These are phyloP conservation scores for Alentia gelatinosa DNA, from an alignment of 2,888 invertebrate species.

Conservation along the genomic window DNA sequence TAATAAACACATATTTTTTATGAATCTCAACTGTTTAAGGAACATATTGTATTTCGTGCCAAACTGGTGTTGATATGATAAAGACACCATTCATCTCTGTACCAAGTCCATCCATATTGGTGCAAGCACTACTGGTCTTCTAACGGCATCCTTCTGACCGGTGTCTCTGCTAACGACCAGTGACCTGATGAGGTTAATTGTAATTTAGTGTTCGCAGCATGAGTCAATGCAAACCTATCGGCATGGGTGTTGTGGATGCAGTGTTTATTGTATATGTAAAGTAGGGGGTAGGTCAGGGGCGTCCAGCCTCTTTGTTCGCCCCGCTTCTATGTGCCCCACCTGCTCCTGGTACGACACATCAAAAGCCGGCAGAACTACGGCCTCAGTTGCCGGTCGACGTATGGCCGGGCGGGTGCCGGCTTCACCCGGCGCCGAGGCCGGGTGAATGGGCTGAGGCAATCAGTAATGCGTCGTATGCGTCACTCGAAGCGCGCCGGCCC, in stretches of 20 bases:
- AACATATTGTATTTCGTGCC: too few species aligned
- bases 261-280: background rate
- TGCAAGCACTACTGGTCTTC: too few species aligned
- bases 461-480: background rate
- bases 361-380: background rate
- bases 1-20: too few species aligned
- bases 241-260: background rate
- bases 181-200: constrained; percentile 30
- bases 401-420: background rate
- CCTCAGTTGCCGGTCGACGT: background rate
- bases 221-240: background rate
- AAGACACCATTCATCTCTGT: too few species aligned
- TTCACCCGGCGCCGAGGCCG: background rate
- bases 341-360: background rate
- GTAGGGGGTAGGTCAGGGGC: background rate
- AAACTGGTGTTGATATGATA: too few species aligned
- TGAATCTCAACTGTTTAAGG: too few species aligned
- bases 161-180: background rate
- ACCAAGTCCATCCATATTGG: too few species aligned
- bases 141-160: too few species aligned
- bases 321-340: background rate
- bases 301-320: background rate
- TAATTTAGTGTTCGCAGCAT: background rate
- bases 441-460: background rate
- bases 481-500: background rate